Evolutionary conservation across 2,888 invertebrate species (phyloP).

Genomic region (Hyppa rectilinea): DNA sequence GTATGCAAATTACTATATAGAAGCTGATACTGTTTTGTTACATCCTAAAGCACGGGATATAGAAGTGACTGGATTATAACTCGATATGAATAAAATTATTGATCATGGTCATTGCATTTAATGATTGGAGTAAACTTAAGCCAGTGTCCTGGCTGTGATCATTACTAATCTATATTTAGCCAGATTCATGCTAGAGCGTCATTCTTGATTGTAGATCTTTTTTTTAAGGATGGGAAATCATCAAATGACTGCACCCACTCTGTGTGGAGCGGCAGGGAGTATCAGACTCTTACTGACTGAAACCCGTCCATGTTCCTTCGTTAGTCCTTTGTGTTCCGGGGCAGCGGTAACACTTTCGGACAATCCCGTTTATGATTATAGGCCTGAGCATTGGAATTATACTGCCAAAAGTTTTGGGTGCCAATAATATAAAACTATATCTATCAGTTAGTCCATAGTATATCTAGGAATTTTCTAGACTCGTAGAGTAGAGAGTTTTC

Average conservation of each 20-base stretch:
- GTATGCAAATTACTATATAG: constrained; percentile 18
- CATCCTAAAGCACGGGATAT: constrained; percentile 32
- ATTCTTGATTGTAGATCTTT: too few relatives aligned
- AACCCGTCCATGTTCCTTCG: too few relatives aligned
- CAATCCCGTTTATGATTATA: too few relatives aligned
- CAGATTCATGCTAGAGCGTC: background rate
- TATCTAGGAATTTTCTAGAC: too few relatives aligned
- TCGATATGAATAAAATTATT: constrained; percentile 17
- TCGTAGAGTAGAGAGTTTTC: background rate
- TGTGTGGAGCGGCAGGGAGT: too few relatives aligned
- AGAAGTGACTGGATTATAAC: background rate
- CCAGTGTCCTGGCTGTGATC: background rate
- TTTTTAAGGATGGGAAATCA: too few relatives aligned
- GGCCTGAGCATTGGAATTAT: background rate
- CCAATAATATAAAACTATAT: background rate
- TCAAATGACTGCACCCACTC: too few relatives aligned
- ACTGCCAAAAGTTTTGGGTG: background rate
- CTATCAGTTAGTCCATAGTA: background rate
- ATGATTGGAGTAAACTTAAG: background rate
- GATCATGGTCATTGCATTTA: background rate
- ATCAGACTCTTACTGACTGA: too few relatives aligned
- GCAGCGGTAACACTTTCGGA: too few relatives aligned
- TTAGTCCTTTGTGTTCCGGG: too few relatives aligned
- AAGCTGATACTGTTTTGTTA: constrained; percentile 19
- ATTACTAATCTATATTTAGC: too few relatives aligned